Conservation (phyloP, 2,797 vertebrate species). For the Rhyacichthys aspro region DNA sequence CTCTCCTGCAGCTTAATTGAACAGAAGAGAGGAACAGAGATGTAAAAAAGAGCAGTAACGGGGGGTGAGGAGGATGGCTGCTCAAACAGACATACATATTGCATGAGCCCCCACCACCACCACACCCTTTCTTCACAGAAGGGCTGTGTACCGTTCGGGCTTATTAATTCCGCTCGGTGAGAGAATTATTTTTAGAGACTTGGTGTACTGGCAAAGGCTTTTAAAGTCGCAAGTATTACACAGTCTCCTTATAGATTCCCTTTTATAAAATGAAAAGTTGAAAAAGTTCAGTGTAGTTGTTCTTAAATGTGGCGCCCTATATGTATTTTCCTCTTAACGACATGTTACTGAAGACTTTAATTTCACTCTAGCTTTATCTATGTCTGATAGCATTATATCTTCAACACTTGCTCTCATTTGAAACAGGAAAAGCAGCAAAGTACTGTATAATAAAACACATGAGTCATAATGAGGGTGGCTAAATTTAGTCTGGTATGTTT, state of each 20-base stretch:
- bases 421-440: no score
- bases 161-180: constrained; percentile 82
- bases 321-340: constrained; percentile 7
- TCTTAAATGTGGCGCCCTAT: constrained; percentile 17
- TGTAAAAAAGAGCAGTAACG: constrained; percentile 61
- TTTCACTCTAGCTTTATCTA: no score
- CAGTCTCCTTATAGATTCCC: constrained; percentile 72
- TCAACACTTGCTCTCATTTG: no score
- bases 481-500: no score
- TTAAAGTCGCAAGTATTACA: constrained; percentile 79
- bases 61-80: constrained; percentile 72
- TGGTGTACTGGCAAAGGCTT: constrained; percentile 76
- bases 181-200: constrained; percentile 83
- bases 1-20: constrained; percentile 74
- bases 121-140: constrained; percentile 76
- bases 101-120: constrained; percentile 68
- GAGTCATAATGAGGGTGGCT: no score
- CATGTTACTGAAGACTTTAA: no score
- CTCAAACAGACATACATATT: constrained; percentile 81
- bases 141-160: constrained; percentile 79
- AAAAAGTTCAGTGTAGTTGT: constrained; percentile 59
- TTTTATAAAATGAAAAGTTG: constrained; percentile 72
- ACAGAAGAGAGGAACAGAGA: constrained; percentile 57
- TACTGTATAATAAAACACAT: no score
- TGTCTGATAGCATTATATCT: no score